Evolutionary conservation across 2,888 invertebrate species (phyloP), one percentile per base, ranked within the genome.

Genomic region (Monopis laevigella): DNA sequence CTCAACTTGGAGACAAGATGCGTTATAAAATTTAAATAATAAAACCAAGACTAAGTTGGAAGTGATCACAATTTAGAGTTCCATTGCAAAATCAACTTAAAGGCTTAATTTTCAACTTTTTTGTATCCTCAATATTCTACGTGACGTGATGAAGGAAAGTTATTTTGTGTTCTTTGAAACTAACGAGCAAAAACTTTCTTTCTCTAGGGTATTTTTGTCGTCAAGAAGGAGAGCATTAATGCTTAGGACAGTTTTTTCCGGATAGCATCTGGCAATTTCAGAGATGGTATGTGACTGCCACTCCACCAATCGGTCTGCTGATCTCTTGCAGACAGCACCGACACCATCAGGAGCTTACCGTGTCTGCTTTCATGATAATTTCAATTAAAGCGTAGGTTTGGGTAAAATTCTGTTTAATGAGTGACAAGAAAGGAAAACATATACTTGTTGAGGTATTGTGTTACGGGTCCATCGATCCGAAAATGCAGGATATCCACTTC

Each of bases 351-450:
- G 50, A 7, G 58, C 54, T 62, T 62, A 5, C 58, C 59, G 49
- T 63, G 60, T 10, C 59, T 55, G 8, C 55, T 54, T 48, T 64
- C 62, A 24, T 50, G 52, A 47, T 47, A 65, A 41, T 59, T 60
- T 62, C 61, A 64, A 5, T 50, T 36, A 34, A 17, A 17, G 3
- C 17, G 19, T 36, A 50, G 7, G n/a, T 39, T 27, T 41, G 46
- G 40, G 42, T 52, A 21, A 34, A 43, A 10, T 45, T 48, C 27
- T 21, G 24, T 32, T 13, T 51, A 35, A 36, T 46, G 45, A 42
- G 42, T 40, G 11, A 48, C 52, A 38, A 63, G 39, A 36, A 56
- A 49, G 50, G 48, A 56, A 49, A 70, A 65, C 53, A 63, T 63
- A 0, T 46, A 49, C 50, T 64, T 62, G 43, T 67, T 49, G 6